Evolutionary conservation across 1,140 invertebrate species (phyloP).

Genomic region (Halictus rubicundus): DNA sequence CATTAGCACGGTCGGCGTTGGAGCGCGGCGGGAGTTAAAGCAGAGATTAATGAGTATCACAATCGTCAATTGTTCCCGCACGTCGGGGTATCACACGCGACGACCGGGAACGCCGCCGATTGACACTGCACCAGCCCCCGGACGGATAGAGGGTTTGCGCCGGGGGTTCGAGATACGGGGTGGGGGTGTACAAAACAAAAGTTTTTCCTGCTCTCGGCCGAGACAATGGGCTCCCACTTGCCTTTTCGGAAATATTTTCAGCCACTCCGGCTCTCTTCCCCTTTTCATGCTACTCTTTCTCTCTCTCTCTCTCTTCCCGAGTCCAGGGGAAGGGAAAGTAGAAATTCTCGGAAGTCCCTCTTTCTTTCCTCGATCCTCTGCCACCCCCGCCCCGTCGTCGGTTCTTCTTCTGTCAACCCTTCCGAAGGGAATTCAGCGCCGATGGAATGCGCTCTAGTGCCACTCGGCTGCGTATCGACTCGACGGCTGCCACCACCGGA

Average conservation of each 20-base stretch:
- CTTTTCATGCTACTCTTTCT: not conserved
- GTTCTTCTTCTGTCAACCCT: not conserved
- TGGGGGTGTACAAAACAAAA: conserved; percentile 40
- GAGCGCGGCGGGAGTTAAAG: not conserved
- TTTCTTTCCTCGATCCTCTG: not conserved
- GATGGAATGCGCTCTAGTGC: conserved; percentile 27
- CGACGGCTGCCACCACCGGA: conserved; percentile 22
- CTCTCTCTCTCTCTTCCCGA: too few species aligned
- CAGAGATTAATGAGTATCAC: conserved; percentile 26
- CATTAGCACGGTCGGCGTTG: not conserved
- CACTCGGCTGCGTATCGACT: conserved; percentile 29
- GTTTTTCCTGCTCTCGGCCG: conserved; percentile 19
- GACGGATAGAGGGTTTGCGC: not conserved
- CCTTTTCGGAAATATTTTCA: conserved; percentile 60
- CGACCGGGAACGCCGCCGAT: conserved; percentile 36
- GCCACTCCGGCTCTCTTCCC: conserved; percentile 19
- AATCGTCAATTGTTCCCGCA: conserved; percentile 22
- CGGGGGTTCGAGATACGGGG: conserved; percentile 14
- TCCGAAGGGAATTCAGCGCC: conserved; percentile 10
- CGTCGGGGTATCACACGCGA: not conserved
- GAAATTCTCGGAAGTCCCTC: conserved; percentile 29
- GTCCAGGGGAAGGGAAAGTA: not conserved
- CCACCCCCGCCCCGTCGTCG: not conserved
- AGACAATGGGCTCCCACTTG: conserved; percentile 31
- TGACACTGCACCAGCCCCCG: conserved; percentile 28